Evolutionary conservation across 2,113 vertebrate genomes (phyloP), one percentile per base, ranked within the genome.

Genomic region (Oreamnos americanus): DNA sequence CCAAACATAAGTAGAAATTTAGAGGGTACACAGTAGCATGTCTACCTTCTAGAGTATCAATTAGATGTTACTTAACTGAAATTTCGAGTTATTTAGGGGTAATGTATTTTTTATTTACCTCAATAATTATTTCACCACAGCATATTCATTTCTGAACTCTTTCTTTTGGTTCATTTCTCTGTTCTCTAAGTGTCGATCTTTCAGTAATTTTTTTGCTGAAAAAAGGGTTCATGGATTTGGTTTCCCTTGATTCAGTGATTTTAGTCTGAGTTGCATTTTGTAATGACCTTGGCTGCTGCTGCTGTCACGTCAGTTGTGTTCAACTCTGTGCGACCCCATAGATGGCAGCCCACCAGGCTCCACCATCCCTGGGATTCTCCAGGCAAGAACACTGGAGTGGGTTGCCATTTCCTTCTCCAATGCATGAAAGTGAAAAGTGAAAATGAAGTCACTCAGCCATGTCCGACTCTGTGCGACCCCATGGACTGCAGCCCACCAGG

Each of bases 151-250:
- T 62, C 43, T 83, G 1, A 91, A 25, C 14, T 78, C 90, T 91
- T 76, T 60, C 51, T 53, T 82, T 87, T 74, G 43, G 87, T 28
- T 93, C 49, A 78, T 78, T 97, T 83, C 49, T 91, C 43, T 87
- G 49, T 83, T 58, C 53, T 83, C 47, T 53, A 26, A 74, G 28
- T 64, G 28, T 83, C 11, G 3, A 53, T 51, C 71, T 51, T 53
- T 94, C 85, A 62, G 55, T 67, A 67, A 33, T 17, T 84, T 94
- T 96, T 95, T 95, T 87, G 4, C 67, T 74, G 19, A 8, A 53
- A 51, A 13, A 58, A 83, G 1, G 11, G 0, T 33, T 97, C n/a
- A 36, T 58, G 43, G 88, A 43, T 90, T 74, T 64, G 14, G 60
- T 95, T 83, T 78, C 47, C 71, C 55, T 60, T 30, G 13, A 36